These are phyloP conservation scores for Brachirus orientalis DNA, from an alignment of 2,113 vertebrate species.

Conservation along the genomic window DNA sequence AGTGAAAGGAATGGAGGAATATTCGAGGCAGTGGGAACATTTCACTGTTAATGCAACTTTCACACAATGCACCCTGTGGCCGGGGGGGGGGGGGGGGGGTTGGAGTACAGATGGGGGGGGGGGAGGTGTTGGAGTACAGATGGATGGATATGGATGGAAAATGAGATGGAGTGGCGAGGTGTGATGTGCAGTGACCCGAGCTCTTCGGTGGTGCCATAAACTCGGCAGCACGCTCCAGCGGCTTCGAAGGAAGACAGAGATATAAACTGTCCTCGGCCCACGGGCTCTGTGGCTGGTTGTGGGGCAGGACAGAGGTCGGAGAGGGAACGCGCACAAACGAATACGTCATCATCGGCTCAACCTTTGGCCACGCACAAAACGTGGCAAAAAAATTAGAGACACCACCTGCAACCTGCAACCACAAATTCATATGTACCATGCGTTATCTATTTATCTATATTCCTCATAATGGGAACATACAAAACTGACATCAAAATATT, in stretches of 20 bases:
- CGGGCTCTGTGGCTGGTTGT: constrained; percentile 30
- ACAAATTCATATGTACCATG: too few relatives aligned
- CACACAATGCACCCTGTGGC: constrained; percentile 28
- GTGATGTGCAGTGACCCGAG: constrained; percentile 70
- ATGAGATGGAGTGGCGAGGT: constrained; percentile 47
- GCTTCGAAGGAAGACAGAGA: constrained; percentile 25
- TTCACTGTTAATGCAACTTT: constrained; percentile 45
- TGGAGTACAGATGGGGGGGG: not conserved
- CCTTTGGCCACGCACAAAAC: too few relatives aligned
- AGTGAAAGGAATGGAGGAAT: not conserved
- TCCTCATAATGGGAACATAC: too few relatives aligned
- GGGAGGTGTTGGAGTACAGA: constrained; percentile 4
- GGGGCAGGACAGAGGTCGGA: constrained; percentile 45
- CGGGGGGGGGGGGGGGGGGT: not conserved
- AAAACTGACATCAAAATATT: too few relatives aligned
- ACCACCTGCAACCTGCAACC: too few relatives aligned
- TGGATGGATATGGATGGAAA: constrained; percentile 35
- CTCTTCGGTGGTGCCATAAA: constrained; percentile 50
- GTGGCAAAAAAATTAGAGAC: too few relatives aligned
- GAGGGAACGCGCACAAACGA: not conserved
- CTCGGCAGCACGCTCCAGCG: constrained; percentile 33
- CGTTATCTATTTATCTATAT: too few relatives aligned
- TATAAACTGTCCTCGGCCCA: constrained; percentile 15
- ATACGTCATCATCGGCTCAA: not conserved
- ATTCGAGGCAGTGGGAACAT: constrained; percentile 18